phyloP scores from a whole-genome alignment of 1,140 invertebrate genomes.

The Dreissena polymorpha region DNA sequence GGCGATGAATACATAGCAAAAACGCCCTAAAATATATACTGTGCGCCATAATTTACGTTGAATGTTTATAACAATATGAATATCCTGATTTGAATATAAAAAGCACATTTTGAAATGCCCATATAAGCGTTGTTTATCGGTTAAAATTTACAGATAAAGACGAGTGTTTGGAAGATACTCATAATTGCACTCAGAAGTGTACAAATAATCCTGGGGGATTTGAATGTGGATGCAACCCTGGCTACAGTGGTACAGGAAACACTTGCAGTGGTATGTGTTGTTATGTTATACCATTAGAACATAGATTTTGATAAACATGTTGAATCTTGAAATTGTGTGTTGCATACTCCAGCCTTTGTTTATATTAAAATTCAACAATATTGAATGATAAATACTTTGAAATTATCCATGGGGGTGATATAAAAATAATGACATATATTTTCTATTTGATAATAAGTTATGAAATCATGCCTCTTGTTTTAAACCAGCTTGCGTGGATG shows the following conservation, averaged over 20 bases:
- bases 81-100: not conserved
- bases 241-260: not conserved
- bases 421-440: too few species aligned
- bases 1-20: not conserved
- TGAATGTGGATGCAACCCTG: slow-evolving; percentile 15
- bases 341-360: not conserved
- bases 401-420: not conserved
- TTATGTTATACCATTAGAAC: not conserved
- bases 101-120: not conserved
- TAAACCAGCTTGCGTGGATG: slow-evolving; percentile 29
- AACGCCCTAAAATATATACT: not conserved
- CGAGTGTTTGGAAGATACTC: slow-evolving; percentile 28
- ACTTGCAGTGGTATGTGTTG: not conserved
- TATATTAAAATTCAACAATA: not conserved
- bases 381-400: not conserved
- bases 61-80: not conserved
- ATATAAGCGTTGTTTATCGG: not conserved
- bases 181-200: slow-evolving; percentile 32
- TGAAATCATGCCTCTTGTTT: not conserved
- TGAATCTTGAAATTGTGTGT: not conserved
- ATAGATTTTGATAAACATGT: too few species aligned
- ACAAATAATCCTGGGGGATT: slow-evolving; percentile 10
- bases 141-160: slow-evolving; percentile 16
- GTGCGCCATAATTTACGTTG: not conserved
- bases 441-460: too few species aligned